Conservation (phyloP, 1,140 invertebrate species). For the Eciton burchellii region DNA sequence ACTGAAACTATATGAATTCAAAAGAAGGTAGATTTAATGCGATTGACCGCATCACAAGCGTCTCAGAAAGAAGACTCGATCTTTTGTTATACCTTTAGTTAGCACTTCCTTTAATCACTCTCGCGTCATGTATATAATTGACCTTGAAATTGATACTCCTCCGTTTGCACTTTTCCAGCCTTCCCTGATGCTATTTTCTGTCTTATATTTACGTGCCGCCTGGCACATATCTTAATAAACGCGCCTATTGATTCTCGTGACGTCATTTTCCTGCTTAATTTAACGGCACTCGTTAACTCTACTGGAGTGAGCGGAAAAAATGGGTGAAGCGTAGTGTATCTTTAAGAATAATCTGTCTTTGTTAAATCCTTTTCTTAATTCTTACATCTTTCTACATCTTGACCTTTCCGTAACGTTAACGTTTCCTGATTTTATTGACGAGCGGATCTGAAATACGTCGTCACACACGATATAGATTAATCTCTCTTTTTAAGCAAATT, state of each 20-base stretch:
- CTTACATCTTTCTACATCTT: not conserved
- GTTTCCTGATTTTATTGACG: not conserved
- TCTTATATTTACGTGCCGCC: not conserved
- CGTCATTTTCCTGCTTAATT: not conserved
- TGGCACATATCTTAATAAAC: conserved; percentile 2
- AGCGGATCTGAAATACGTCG: not conserved
- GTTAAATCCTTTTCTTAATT: not conserved
- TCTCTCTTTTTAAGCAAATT: too few relatives aligned
- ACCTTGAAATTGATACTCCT: conserved; percentile 23
- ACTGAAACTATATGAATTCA: too few relatives aligned
- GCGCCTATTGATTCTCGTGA: conserved; percentile 2
- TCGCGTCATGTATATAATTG: conserved; percentile 60
- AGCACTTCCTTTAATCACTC: conserved; percentile 41
- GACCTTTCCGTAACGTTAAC: not conserved
- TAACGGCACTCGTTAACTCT: not conserved
- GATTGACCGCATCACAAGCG: not conserved
- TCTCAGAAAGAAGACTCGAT: conserved; percentile 34
- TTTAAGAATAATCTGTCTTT: not conserved
- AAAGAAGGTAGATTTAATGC: conserved; percentile 3
- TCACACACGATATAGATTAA: too few relatives aligned
- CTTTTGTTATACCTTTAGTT: conserved; percentile 49
- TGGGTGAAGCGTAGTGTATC: not conserved
- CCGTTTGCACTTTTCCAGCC: conserved; percentile 26
- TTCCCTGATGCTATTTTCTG: conserved; percentile 53
- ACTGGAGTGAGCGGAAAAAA: not conserved